These are phyloP conservation scores for Drosophila funebris DNA, from an alignment of 1,140 invertebrate species.

Conservation along the genomic window DNA sequence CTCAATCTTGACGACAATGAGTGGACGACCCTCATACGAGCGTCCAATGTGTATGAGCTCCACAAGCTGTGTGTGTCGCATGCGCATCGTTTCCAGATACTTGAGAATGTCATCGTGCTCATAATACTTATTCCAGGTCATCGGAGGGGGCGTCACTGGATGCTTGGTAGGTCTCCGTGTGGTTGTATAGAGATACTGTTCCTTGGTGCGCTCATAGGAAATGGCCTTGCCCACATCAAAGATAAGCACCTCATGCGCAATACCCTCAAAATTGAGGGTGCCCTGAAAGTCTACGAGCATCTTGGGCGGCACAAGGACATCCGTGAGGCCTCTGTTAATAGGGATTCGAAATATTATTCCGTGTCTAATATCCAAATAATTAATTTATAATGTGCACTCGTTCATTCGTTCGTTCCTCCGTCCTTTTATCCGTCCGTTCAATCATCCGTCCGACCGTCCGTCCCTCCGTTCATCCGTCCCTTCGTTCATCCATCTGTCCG, in stretches of 20 bases:
- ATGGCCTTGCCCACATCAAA: constrained; percentile 90
- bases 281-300: constrained; percentile 87
- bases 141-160: not conserved
- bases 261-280: constrained; percentile 86
- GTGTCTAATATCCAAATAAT: too few species aligned
- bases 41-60: constrained; percentile 88
- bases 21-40: constrained; percentile 89
- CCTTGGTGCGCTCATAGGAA: constrained; percentile 84
- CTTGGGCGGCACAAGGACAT: constrained; percentile 89
- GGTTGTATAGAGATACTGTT: constrained; percentile 61
- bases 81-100: constrained; percentile 88
- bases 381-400: not conserved
- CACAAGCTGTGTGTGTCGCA: constrained; percentile 87
- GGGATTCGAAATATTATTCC: too few species aligned
- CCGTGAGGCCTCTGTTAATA: constrained; percentile 86
- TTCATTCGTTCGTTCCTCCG: too few species aligned
- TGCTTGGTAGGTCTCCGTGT: constrained; percentile 47
- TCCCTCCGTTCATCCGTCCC: too few species aligned
- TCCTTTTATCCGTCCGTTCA: too few species aligned
- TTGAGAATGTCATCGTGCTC: constrained; percentile 87
- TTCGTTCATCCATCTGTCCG: too few species aligned
- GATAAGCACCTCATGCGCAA: constrained; percentile 88
- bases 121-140: constrained; percentile 88
- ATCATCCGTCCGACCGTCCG: too few species aligned
- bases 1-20: constrained; percentile 84